A percentile compares a stretch with the other conserved stretches of the same genome.
Evolutionary conservation across 2,113 vertebrate genomes (phyloP).

Genomic region (Suricata suricatta): DNA sequence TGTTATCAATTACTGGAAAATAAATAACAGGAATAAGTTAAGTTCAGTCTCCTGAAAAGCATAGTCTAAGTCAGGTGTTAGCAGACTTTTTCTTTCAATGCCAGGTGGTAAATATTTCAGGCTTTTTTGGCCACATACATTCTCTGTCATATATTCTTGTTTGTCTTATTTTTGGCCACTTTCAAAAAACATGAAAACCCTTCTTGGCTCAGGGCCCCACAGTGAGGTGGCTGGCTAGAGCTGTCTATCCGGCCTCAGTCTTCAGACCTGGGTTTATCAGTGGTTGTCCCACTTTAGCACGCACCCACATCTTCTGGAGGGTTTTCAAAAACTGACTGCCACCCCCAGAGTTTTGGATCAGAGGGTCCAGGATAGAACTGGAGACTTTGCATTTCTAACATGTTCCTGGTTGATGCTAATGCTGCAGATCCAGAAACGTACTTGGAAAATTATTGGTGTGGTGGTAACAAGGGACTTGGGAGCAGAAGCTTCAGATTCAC

Average conservation of each 20-base stretch:
- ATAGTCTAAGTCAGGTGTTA: background rate
- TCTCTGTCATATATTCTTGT: background rate
- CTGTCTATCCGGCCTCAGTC: background rate
- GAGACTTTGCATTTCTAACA: background rate
- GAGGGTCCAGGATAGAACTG: background rate
- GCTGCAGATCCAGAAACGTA: background rate
- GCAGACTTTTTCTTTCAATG: background rate
- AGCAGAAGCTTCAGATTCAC: background rate
- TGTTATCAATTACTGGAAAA: background rate
- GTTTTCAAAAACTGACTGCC: background rate
- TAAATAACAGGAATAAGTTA: background rate
- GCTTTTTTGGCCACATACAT: background rate
- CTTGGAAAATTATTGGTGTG: background rate
- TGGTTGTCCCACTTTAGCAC: background rate
- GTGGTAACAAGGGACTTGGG: background rate
- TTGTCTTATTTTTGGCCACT: background rate
- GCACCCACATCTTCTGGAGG: background rate
- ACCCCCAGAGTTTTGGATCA: background rate
- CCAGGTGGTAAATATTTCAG: background rate
- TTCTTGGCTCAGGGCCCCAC: background rate
- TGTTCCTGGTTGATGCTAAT: background rate
- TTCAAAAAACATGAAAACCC: background rate
- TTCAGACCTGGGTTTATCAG: background rate
- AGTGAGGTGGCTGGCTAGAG: background rate
- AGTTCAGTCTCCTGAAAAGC: background rate